Evolutionary conservation across 2,888 invertebrate genomes (phyloP), one percentile per base, ranked within the genome.

Genomic region (Macrosiphum euphorbiae): DNA sequence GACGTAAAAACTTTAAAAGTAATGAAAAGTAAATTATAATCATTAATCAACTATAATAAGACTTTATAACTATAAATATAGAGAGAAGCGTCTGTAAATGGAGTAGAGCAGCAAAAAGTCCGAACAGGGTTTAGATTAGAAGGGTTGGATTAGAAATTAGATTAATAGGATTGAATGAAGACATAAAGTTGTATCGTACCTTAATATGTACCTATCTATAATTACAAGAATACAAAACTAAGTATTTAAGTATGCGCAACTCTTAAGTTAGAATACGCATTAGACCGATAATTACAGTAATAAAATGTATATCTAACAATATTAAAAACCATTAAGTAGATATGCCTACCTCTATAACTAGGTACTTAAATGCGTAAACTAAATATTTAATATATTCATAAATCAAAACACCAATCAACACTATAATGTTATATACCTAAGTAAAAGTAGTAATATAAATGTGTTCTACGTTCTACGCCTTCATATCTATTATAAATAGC

Each of bases 401-500:
- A 67, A 67, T 35, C 67, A 7, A 67, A 67, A 67, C n/a, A 67
- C n/a, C 1, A 78, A 78, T 35, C 16, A 35, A 20, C 35, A 78
- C 16, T 78, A 78, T 35, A 78, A 78, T 78, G 35, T 7, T 20
- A n/a, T 78, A 35, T 13, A 52, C 47, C 47, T 52, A 5, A 67
- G 13, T 67, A 67, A 67, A 13, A n/a, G n/a, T 67, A 67, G n/a
- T 67, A 16, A 13, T n/a, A n/a, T 61, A 0, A 67, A 67, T 67
- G n/a, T 16, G n/a, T 67, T 67, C 67, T n/a, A n/a, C 2, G n/a
- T 67, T 67, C 67, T n/a, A n/a, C 2, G n/a, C 67, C 16, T n/a
- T 67, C n/a, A 67, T 67, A 67, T n/a, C n/a, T 67, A n/a, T 67
- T 67, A 67, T 67, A 67, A 67, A 67, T 67, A 67, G 16, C n/a